Base-by-base conservation (phyloP, 1,140 invertebrate genomes). In the Lamellibrachia luymesi region DNA sequence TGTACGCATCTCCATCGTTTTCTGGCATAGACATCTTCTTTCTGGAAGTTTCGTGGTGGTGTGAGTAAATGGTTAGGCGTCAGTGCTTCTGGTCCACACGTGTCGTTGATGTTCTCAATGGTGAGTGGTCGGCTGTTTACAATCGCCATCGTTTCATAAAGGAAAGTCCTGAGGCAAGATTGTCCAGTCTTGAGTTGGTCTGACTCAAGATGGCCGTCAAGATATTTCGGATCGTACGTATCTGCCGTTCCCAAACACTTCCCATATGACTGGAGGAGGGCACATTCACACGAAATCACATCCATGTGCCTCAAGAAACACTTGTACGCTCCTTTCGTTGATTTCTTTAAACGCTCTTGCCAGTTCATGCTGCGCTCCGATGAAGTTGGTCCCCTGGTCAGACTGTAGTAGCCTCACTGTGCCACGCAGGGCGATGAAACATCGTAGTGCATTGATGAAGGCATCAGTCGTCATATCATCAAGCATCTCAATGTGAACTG, bases 381-480 rank as follows among this genome's bases (percentile, higher is more conserved):
- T 92, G 93, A 95, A 95, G 91, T 95, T 95, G 0, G 94, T 95
- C 7, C 94, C 94, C 56, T 92, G 91, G 50, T 95, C 94, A 25
- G 93, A 95, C 6, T 94, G 89, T n/a, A 94, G 92, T 49, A 91
- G 92, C 6, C 64, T 27, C 17, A 93, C 90, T 56, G 50, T 91
- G 7, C 95, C 94, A 7, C 95, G 90, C 25, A 94, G 92, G 38
- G 94, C 93, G 17, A 93, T 93, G 89, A 93, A 64, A 90, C 93
- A 50, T 50, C 93, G 17, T 4, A 95, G 38, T 5, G 94, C 94
- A 56, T 94, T 95, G 49, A 95, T 94, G 92, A 94, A 95, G 90
- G 94, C 90, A 92, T 94, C 92, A 64, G 93, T 94, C 50, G 90
- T 91, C 93, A 95, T 92, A 50, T 94, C 93, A 17, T 94, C 94